A percentile compares a stretch with the other conserved stretches of the same genome.
Evolutionary conservation across 2,113 vertebrate genomes (phyloP).

Genomic region (Camelus dromedarius): DNA sequence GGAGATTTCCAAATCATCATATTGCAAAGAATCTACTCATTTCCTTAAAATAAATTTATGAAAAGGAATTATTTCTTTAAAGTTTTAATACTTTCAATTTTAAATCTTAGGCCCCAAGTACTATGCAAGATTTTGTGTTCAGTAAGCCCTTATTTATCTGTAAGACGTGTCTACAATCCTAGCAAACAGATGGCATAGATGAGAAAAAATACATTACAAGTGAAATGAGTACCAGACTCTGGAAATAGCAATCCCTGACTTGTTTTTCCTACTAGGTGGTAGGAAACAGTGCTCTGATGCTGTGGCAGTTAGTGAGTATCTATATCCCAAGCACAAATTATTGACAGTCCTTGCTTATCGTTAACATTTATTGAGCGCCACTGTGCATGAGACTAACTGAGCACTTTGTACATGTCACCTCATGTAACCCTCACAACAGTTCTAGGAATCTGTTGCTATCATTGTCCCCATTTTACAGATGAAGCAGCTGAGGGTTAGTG

Average conservation of each 20-base stretch:
- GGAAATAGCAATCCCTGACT: neutral
- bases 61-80: constrained; percentile 45
- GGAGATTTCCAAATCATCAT: neutral
- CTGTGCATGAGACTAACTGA: neutral
- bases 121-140: neutral
- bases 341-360: neutral
- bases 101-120: neutral
- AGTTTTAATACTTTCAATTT: neutral
- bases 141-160: neutral
- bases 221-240: constrained; percentile 13
- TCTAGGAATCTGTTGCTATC: neutral
- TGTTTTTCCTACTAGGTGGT: neutral
- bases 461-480: neutral
- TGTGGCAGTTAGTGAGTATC: neutral
- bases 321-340: neutral
- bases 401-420: neutral
- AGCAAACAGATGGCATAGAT: neutral
- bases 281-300: neutral
- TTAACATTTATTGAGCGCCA: neutral
- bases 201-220: neutral
- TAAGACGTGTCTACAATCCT: neutral
- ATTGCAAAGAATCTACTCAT: neutral
- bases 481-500: neutral
- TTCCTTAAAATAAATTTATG: neutral
- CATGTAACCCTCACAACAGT: neutral